phyloP scores from a whole-genome alignment of 2,797 vertebrate genomes.

The Protosalanx chinensis region DNA sequence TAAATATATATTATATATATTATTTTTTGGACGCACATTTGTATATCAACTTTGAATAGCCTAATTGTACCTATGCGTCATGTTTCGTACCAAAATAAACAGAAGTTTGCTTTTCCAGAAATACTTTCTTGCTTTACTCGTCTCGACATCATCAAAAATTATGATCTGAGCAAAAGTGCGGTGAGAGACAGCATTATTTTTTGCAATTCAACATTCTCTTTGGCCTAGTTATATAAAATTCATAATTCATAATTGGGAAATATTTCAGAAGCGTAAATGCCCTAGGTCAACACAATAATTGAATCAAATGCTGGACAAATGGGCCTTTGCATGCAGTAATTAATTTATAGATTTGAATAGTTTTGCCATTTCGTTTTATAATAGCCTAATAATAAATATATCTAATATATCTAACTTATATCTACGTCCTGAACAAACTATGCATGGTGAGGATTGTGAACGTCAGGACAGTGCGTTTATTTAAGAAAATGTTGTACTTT shows the following conservation, averaged over 20 bases:
- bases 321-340: neutral
- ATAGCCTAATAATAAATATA: neutral
- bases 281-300: neutral
- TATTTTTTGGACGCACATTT: no score
- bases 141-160: neutral
- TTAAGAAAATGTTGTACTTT: constrained; percentile 28
- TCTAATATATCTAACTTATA: neutral
- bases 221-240: neutral
- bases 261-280: neutral
- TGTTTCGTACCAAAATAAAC: neutral
- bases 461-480: constrained; percentile 26
- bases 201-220: neutral
- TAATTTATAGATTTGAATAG: neutral
- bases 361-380: neutral
- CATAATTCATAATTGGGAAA: neutral
- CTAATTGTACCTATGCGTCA: no score
- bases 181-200: neutral
- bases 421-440: neutral
- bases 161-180: neutral
- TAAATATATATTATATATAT: no score
- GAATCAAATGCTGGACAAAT: neutral
- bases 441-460: neutral
- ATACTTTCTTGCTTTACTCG: no score
- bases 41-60: neutral
- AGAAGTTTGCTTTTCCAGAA: neutral